These are phyloP conservation scores for Ameiurus melas DNA, from an alignment of 2,113 vertebrate genomes.

Conservation along the genomic window DNA sequence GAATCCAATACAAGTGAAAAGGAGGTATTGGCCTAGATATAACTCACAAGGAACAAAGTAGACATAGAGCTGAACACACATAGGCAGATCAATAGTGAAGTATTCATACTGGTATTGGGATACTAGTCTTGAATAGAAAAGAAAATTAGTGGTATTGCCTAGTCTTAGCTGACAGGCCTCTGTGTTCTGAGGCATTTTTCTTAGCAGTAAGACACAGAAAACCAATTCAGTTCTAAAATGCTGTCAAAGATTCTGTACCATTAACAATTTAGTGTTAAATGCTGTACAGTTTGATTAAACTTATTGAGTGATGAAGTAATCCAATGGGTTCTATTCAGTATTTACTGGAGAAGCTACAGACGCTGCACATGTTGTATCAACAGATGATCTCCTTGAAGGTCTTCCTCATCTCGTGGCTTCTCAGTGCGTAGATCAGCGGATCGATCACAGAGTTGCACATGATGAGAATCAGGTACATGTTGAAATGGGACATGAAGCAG, in stretches of 20 bases:
- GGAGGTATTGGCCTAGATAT: neutral
- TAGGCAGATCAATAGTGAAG: neutral
- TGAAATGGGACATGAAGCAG: conserved; percentile 97
- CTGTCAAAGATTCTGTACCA: neutral
- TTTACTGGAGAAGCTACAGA: conserved; percentile 73
- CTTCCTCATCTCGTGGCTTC: conserved; percentile 94
- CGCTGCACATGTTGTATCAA: conserved; percentile 75
- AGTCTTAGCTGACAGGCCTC: neutral
- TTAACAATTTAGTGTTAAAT: neutral
- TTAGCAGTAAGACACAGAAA: neutral
- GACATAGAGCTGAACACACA: neutral
- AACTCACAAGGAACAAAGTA: neutral
- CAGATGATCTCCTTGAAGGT: conserved; percentile 92
- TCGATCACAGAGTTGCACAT: conserved; percentile 96
- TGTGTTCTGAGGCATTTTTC: neutral
- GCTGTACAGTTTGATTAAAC: neutral
- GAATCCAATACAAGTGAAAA: neutral
- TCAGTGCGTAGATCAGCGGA: conserved; percentile 93
- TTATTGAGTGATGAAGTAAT: neutral
- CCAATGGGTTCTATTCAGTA: conserved; percentile 61
- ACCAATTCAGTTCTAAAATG: neutral
- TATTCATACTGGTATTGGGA: neutral
- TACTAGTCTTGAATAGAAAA: neutral
- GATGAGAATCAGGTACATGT: conserved; percentile 96
- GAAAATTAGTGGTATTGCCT: neutral